Evolutionary conservation across 2,888 invertebrate species (phyloP).

Genomic region (Mayetiola destructor): DNA sequence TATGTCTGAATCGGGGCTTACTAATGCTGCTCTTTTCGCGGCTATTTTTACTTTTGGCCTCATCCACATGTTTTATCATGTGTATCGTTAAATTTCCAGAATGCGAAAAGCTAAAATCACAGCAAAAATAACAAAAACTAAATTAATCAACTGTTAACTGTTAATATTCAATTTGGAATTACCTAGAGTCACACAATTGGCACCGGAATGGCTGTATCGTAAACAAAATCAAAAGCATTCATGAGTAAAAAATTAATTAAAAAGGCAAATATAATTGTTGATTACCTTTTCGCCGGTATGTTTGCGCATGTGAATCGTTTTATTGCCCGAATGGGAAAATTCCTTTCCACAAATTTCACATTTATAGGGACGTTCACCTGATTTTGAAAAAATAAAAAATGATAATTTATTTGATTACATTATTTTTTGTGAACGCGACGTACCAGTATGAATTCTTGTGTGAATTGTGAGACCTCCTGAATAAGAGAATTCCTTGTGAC

Average conservation of each 20-base stretch:
- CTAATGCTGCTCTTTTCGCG: too few species aligned
- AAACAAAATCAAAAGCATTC: too few species aligned
- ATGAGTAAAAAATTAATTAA: too few species aligned
- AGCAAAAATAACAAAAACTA: too few species aligned
- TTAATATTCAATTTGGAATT: too few species aligned
- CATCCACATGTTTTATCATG: constrained; percentile 6
- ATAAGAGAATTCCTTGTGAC: constrained; percentile 1
- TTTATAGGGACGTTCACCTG: constrained; percentile 12
- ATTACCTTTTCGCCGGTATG: constrained; percentile 10
- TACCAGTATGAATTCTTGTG: too few species aligned
- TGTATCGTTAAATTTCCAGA: not conserved
- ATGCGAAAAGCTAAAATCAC: not conserved
- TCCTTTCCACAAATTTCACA: not conserved
- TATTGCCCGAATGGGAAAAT: constrained; percentile 4
- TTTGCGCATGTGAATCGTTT: not conserved
- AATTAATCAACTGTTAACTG: too few species aligned
- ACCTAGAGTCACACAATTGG: too few species aligned
- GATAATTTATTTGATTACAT: not conserved
- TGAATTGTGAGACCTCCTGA: not conserved
- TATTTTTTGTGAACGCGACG: too few species aligned
- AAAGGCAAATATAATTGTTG: too few species aligned
- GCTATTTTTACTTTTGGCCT: not conserved
- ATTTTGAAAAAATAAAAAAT: not conserved
- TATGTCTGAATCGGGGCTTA: too few species aligned
- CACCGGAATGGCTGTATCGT: too few species aligned